phyloP scores from a whole-genome alignment of 2,888 invertebrate species.

The Drosophila seclusa region DNA sequence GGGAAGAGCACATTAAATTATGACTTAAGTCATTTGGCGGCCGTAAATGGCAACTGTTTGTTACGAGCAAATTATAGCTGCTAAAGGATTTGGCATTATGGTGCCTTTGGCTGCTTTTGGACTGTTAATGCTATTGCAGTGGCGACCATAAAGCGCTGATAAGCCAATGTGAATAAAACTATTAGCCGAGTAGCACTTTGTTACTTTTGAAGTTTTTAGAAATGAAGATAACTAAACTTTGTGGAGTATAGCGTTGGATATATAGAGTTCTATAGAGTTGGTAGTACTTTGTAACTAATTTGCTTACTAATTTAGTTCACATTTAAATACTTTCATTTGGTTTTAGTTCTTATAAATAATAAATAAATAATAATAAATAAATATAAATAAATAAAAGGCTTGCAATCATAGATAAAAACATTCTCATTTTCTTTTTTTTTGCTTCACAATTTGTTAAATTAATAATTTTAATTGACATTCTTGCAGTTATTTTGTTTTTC shows the following conservation, averaged over 20 bases:
- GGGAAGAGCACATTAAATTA: conserved; percentile 49
- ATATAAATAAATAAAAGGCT: neutral
- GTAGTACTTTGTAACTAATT: neutral
- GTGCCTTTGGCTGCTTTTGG: conserved; percentile 4
- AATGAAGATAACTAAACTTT: neutral
- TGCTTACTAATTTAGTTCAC: neutral
- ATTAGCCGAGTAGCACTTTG: conserved; percentile 1
- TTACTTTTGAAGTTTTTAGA: neutral
- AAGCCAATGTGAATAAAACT: conserved; percentile 25
- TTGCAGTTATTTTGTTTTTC: conserved; percentile 16
- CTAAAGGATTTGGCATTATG: conserved; percentile 56
- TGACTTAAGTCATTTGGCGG: conserved; percentile 53
- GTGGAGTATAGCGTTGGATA: neutral
- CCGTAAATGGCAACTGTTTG: conserved; percentile 57
- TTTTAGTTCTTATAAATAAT: neutral
- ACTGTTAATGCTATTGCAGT: conserved; percentile 25
- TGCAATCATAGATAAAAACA: neutral
- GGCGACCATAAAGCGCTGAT: conserved; percentile 26
- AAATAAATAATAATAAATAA: neutral
- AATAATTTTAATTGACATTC: neutral
- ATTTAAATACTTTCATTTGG: neutral
- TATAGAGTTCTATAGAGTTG: neutral
- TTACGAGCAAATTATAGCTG: conserved; percentile 47
- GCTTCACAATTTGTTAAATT: neutral
- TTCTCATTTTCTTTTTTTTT: neutral